A percentile compares a stretch with the other conserved stretches of the same genome.
These are phyloP conservation scores for Rhinogobius similis DNA, from an alignment of 2,113 vertebrate species.

Conservation along the genomic window DNA sequence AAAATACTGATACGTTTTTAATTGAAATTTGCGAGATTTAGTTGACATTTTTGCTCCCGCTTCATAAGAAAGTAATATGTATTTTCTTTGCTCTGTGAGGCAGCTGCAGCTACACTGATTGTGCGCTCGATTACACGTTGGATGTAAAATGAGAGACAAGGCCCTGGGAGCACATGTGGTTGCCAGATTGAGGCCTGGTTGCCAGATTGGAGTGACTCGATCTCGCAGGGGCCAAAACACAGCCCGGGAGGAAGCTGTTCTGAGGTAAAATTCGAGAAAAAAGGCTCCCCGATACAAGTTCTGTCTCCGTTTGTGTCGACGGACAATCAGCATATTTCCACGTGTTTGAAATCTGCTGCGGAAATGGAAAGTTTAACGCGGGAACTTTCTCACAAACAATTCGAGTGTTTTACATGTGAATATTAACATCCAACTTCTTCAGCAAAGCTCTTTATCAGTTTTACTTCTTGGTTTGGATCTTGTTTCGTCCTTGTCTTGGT, in stretches of 20 bases:
- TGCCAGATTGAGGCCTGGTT: constrained; percentile 63
- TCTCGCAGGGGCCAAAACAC: constrained; percentile 39
- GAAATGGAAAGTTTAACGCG: constrained; percentile 54
- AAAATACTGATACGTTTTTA: background rate
- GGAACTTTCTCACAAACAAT: constrained; percentile 55
- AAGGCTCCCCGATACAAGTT: constrained; percentile 40
- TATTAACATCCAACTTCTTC: no score
- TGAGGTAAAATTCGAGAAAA: constrained; percentile 45
- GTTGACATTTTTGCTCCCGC: background rate
- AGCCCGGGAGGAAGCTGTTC: constrained; percentile 56
- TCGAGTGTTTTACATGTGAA: no score
- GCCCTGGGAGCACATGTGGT: constrained; percentile 61
- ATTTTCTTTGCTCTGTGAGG: constrained; percentile 27
- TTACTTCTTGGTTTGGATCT: background rate
- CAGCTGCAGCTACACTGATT: constrained; percentile 44
- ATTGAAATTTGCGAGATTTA: constrained; percentile 7
- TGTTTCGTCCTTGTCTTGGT: background rate
- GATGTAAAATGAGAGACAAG: constrained; percentile 47
- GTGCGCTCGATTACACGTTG: constrained; percentile 42
- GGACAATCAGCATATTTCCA: constrained; percentile 48
- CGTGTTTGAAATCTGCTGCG: constrained; percentile 39
- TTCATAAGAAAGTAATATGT: constrained; percentile 24
- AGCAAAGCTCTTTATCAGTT: no score
- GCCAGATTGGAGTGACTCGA: constrained; percentile 56
- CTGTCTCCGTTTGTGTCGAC: constrained; percentile 2